Base-by-base conservation (phyloP, 2,113 vertebrate species). In the Forbesichthys papilliferus region DNA sequence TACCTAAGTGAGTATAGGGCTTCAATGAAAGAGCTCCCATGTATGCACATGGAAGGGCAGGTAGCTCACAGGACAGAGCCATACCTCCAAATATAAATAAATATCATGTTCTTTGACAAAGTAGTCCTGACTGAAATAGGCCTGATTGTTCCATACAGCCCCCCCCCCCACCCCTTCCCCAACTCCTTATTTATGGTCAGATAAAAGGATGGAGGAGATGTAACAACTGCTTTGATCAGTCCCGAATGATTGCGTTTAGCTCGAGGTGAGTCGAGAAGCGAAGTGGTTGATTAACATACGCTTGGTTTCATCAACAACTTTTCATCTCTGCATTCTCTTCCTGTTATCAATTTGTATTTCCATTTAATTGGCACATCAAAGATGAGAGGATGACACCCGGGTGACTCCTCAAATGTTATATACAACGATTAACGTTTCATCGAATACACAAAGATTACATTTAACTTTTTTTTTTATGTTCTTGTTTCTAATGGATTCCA, bases 181-280 rank as follows among this genome's bases (percentile, higher is more conserved):
- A 67, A 75, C 78, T 78, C 77, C 76, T 77, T 81, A 84, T 86
- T 88, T 77, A 76, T 85, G 88, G 87, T 89, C 86, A 89, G 77
- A 87, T 83, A 69, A 90, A 89, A 82, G 80, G 72, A 77, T 71
- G 79, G 81, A 65, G 36, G 73, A 82, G 71, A 86, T 75, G 72
- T 67, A 74, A 78, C 69, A 54, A 65, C 68, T 60, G 75, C 89
- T 92, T 89, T 91, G 89, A 90, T 90, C 89, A 86, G 72, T 67
- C 46, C 58, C 71, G 74, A 84, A 84, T 79, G 69, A 71, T 66
- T 75, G 77, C 75, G 81, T 86, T 91, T 85, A 80, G 85, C 86
- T 89, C 27, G 70, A 74, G 87, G 68, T 73, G 79, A 89, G 87
- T 79, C 78, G 71, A 83, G 70, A 77, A 20, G 77, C 77, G 52